These are phyloP conservation scores for Remorina albescens DNA, from an alignment of 2,797 vertebrate genomes.

Conservation along the genomic window DNA sequence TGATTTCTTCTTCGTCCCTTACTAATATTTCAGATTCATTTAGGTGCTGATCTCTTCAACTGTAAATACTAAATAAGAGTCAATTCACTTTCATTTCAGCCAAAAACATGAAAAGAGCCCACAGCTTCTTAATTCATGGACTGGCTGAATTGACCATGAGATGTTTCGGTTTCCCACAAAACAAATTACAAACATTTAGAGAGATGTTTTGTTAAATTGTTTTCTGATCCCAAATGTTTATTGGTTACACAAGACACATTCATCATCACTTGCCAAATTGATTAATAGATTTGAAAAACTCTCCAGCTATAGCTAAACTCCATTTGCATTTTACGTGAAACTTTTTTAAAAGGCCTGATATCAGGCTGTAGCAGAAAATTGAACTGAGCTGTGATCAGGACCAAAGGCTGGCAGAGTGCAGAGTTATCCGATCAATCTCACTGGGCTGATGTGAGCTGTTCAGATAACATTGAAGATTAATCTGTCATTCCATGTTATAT, in stretches of 20 bases:
- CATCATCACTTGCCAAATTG: slow-evolving; percentile 27
- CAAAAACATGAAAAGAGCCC: not conserved
- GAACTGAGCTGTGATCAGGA: slow-evolving; percentile 24
- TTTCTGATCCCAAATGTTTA: slow-evolving; percentile 1
- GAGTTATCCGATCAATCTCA: slow-evolving; percentile 37
- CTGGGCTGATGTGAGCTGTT: slow-evolving; percentile 30
- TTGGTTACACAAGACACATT: not conserved
- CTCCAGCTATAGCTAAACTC: slow-evolving; percentile 6
- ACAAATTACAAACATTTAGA: not conserved
- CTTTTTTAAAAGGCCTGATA: slow-evolving; percentile 1
- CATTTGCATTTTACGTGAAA: not conserved
- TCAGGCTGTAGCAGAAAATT: not conserved
- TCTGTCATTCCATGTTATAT: slow-evolving; percentile 17
- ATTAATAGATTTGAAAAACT: slow-evolving; percentile 35
- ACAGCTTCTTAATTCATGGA: not conserved
- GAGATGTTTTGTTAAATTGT: not conserved
- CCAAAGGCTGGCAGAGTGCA: slow-evolving; percentile 9
- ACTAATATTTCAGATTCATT: slow-evolving; percentile 1
- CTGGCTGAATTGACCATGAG: slow-evolving; percentile 27
- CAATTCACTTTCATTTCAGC: slow-evolving; percentile 42
- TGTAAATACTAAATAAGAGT: not conserved
- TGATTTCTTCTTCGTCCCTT: slow-evolving; percentile 8
- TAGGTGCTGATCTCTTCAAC: slow-evolving; percentile 9
- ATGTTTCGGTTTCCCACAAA: slow-evolving; percentile 29
- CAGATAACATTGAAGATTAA: slow-evolving; percentile 36